These are phyloP conservation scores for Ariolimax columbianus DNA, from an alignment of 2,888 invertebrate genomes.

Conservation along the genomic window DNA sequence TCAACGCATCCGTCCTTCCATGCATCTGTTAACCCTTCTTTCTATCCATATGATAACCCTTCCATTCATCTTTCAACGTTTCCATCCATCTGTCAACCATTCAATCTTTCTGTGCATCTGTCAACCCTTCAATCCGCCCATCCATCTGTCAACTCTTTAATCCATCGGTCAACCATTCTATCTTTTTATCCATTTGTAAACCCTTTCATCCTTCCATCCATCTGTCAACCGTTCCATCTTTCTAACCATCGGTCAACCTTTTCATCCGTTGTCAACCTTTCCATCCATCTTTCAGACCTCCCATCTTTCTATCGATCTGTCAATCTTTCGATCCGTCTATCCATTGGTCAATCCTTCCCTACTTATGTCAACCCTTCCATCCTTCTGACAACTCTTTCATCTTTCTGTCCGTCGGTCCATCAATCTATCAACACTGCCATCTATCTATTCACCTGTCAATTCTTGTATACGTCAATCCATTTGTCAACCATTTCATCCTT, in stretches of 20 bases:
- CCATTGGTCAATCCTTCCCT: neutral
- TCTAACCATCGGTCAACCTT: too few species aligned
- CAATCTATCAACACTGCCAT: neutral
- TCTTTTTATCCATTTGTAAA: constrained; percentile 41
- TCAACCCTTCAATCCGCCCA: constrained; percentile 34
- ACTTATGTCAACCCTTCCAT: neutral
- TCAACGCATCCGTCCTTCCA: too few species aligned
- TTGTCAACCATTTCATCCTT: too few species aligned
- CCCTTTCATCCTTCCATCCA: too few species aligned
- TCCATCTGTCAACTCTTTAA: constrained; percentile 19
- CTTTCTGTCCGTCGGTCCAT: neutral
- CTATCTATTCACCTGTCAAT: too few species aligned
- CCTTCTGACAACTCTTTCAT: neutral
- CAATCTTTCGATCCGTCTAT: neutral
- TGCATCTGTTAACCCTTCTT: too few species aligned
- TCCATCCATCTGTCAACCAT: constrained; percentile 16
- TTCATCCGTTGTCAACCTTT: constrained; percentile 29
- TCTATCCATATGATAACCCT: too few species aligned
- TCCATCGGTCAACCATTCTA: constrained; percentile 28
- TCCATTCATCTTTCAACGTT: too few species aligned
- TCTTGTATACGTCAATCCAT: too few species aligned
- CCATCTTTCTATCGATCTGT: neutral
- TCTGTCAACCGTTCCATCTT: constrained; percentile 27
- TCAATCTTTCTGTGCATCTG: constrained; percentile 34
- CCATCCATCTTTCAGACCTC: neutral